Percentiles rank a stretch among this genome's conserved stretches.
These are phyloP conservation scores for Rhabditoides inermis DNA, from an alignment of 2,888 invertebrate genomes.

Conservation along the genomic window DNA sequence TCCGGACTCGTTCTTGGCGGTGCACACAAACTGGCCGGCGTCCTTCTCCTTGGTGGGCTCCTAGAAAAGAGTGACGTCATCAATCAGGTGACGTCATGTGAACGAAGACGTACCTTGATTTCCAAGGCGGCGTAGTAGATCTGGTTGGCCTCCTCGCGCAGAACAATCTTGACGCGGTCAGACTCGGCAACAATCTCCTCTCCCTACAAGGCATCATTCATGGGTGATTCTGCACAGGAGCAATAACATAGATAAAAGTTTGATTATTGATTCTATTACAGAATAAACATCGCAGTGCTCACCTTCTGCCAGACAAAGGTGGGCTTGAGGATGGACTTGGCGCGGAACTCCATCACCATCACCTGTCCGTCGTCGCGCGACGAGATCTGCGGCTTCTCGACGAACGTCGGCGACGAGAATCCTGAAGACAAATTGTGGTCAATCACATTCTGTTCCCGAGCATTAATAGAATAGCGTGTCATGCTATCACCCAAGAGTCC, in stretches of 20 bases:
- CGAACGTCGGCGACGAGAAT: constrained; percentile 70
- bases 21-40: constrained; percentile 53
- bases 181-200: constrained; percentile 61
- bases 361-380: constrained; percentile 94
- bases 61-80: constrained; percentile 60
- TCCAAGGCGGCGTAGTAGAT: constrained; percentile 50
- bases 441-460: too few species aligned
- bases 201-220: constrained; percentile 58
- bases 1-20: constrained; percentile 53
- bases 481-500: too few species aligned
- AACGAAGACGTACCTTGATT: constrained; percentile 32
- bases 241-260: neutral
- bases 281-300: neutral
- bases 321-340: constrained; percentile 83
- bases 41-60: constrained; percentile 76
- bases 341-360: constrained; percentile 89
- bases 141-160: constrained; percentile 39
- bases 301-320: constrained; percentile 82
- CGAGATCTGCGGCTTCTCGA: constrained; percentile 96
- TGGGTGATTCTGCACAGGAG: neutral
- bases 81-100: too few species aligned
- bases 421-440: too few species aligned
- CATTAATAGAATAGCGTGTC: too few species aligned
- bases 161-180: constrained; percentile 50
- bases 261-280: neutral